These are phyloP conservation scores for Meteorus colon DNA, from an alignment of 2,888 invertebrate genomes.

Conservation along the genomic window DNA sequence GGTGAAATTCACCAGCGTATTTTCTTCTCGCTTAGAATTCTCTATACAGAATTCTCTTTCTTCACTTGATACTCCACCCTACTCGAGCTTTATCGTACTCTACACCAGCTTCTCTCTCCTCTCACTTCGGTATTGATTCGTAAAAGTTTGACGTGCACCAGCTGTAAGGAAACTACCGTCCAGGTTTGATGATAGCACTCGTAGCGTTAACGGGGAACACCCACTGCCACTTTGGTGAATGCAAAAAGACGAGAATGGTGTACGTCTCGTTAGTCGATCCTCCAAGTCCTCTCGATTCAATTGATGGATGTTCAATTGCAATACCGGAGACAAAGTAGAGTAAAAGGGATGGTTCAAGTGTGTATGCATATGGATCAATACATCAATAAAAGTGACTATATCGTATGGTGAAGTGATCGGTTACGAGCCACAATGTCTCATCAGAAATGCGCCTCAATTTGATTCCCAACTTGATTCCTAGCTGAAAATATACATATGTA, in stretches of 20 bases:
- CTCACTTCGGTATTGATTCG: constrained; percentile 43
- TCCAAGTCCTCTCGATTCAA: constrained; percentile 44
- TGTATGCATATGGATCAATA: not conserved
- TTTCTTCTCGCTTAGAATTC: constrained; percentile 37
- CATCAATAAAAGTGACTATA: not conserved
- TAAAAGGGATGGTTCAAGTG: not conserved
- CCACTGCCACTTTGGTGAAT: constrained; percentile 46
- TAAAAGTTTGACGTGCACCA: constrained; percentile 50
- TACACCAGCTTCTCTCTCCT: not conserved
- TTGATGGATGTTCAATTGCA: constrained; percentile 47
- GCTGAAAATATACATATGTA: no score
- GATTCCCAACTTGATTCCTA: not conserved
- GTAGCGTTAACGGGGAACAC: constrained; percentile 39
- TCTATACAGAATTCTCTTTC: constrained; percentile 16
- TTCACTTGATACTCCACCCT: not conserved
- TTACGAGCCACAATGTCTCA: not conserved
- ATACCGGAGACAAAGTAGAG: not conserved
- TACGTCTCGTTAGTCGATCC: constrained; percentile 51
- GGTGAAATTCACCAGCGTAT: constrained; percentile 16
- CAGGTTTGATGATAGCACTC: constrained; percentile 13
- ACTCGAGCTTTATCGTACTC: not conserved
- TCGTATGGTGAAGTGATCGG: not conserved
- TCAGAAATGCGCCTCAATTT: not conserved
- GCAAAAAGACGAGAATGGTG: constrained; percentile 47
- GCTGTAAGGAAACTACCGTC: constrained; percentile 45